phyloP scores from a whole-genome alignment of 64 coral and sea anemone species.

The Acropora tenuis region DNA sequence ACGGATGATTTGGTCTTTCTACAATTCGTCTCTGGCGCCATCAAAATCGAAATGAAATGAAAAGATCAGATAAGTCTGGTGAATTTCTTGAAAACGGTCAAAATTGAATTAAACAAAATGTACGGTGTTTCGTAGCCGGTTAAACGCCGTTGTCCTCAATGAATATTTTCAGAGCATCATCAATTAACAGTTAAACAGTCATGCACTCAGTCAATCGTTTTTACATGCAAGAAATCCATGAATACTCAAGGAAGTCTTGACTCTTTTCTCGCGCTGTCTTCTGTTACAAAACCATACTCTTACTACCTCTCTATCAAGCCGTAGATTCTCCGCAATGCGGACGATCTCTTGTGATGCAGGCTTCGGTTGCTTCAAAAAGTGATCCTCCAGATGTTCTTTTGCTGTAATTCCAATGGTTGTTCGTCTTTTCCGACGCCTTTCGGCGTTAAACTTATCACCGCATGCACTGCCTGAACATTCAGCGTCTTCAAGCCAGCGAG shows the following conservation, averaged over 20 bases:
- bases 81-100: too few species aligned
- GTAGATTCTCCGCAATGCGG: constrained; percentile 86
- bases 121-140: too few species aligned
- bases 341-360: constrained; percentile 92
- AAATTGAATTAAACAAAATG: too few species aligned
- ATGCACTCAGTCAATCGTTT: constrained; percentile 58
- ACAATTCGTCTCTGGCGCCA: too few species aligned
- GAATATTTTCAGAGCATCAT: too few species aligned
- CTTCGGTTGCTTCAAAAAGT: constrained; percentile 95
- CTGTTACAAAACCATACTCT: constrained; percentile 99
- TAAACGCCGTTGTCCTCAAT: too few species aligned
- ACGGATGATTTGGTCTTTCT: too few species aligned
- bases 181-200: not conserved
- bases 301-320: constrained; percentile 96
- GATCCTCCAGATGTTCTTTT: constrained; percentile 92
- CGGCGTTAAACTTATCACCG: constrained; percentile 80
- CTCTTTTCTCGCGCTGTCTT: constrained; percentile 95
- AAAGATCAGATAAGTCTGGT: too few species aligned
- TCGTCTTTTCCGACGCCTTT: constrained; percentile 83
- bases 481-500: constrained; percentile 94
- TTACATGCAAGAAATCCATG: constrained; percentile 87
- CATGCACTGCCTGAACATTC: constrained; percentile 76
- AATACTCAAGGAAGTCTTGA: constrained; percentile 92
- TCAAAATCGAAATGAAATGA: too few species aligned
- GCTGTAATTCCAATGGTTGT: constrained; percentile 96